Percentiles rank a stretch among this genome's conserved stretches.
Evolutionary conservation across 2,888 invertebrate genomes (phyloP).

Genomic region (Sphaerophoria rueppellii): DNA sequence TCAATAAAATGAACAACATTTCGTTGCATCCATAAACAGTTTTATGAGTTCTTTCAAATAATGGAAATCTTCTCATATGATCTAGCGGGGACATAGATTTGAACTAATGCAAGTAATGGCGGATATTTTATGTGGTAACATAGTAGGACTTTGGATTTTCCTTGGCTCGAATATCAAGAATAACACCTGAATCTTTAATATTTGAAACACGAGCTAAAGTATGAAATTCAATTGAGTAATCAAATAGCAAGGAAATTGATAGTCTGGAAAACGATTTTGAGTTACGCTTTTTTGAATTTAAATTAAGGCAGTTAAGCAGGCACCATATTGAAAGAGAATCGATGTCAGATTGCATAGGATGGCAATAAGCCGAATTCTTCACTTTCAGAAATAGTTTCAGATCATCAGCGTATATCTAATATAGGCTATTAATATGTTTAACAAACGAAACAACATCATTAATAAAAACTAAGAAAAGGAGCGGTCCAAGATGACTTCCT

Average conservation of each 20-base stretch:
- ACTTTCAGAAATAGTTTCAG: neutral
- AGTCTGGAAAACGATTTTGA: too few relatives aligned
- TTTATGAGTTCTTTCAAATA: neutral
- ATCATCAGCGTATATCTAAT: neutral
- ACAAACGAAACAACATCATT: neutral
- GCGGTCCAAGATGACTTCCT: neutral
- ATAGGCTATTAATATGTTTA: neutral
- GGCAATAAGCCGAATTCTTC: neutral
- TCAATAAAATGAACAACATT: neutral
- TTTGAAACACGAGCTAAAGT: too few relatives aligned
- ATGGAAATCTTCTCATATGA: neutral
- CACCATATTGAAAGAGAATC: neutral
- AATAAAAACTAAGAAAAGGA: too few relatives aligned
- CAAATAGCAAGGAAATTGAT: too few relatives aligned
- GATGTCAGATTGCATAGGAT: neutral
- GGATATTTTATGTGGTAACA: neutral
- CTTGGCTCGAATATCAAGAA: too few relatives aligned
- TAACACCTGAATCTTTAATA: too few relatives aligned
- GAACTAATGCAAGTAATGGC: neutral
- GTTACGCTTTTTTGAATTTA: too few relatives aligned
- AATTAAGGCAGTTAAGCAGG: too few relatives aligned
- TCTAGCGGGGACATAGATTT: neutral
- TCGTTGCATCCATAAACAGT: neutral
- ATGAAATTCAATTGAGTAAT: too few relatives aligned
- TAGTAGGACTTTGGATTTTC: neutral